phyloP scores from a whole-genome alignment of 2,797 vertebrate species.

The Halcyon badia region DNA sequence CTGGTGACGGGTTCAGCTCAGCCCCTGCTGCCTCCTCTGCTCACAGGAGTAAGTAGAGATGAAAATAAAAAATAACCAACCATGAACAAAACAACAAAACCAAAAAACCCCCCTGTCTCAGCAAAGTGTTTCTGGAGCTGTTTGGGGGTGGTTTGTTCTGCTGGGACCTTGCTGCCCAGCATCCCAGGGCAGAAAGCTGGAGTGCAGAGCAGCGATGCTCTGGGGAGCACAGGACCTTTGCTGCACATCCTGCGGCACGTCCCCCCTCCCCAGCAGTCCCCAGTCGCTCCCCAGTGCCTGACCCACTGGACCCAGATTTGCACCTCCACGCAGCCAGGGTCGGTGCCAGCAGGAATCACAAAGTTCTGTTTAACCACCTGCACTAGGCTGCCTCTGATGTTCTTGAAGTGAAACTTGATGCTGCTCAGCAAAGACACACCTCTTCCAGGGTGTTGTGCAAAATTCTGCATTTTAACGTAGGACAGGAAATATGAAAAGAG shows the following conservation, averaged over 20 bases:
- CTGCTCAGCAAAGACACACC: slow-evolving; percentile 75
- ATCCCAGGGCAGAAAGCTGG: neutral
- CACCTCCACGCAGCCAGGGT: rapidly evolving
- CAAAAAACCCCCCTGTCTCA: neutral
- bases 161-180: neutral
- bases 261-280: neutral
- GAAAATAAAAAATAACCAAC: neutral
- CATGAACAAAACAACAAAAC: no score
- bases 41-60: neutral
- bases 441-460: slow-evolving; percentile 76
- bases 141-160: rapidly evolving
- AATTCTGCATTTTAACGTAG: slow-evolving; percentile 69
- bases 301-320: rapidly evolving
- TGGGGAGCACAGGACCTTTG: neutral
- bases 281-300: rapidly evolving
- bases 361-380: slow-evolving; percentile 27
- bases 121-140: neutral
- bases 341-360: neutral
- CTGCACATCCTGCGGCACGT: rapidly evolving
- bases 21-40: neutral
- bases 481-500: slow-evolving; percentile 75
- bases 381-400: slow-evolving; percentile 44
- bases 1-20: neutral
- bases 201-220: neutral
- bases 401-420: slow-evolving; percentile 71